Evolutionary conservation across 2,888 invertebrate species (phyloP).

Genomic region (Phlogophora meticulosa): DNA sequence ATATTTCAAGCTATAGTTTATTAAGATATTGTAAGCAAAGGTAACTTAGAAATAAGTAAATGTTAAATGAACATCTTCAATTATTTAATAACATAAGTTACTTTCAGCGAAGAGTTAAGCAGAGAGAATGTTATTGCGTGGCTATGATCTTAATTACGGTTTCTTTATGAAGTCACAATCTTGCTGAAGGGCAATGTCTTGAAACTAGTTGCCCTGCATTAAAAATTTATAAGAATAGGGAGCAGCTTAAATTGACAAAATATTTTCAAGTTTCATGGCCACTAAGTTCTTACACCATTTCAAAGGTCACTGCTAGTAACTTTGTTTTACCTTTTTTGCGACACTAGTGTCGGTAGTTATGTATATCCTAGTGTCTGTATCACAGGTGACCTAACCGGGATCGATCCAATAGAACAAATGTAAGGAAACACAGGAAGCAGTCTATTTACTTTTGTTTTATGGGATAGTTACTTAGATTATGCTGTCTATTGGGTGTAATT

Average conservation of each 20-base stretch:
- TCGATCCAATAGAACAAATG: too few relatives aligned
- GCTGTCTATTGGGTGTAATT: background rate
- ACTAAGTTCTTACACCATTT: background rate
- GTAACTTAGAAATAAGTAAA: slow-evolving; percentile 10
- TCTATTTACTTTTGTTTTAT: too few relatives aligned
- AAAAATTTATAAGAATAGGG: background rate
- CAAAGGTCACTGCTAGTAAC: too few relatives aligned
- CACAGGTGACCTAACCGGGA: too few relatives aligned
- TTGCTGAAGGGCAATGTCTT: too few relatives aligned
- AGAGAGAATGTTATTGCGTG: background rate
- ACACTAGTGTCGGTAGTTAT: background rate
- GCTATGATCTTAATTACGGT: too few relatives aligned
- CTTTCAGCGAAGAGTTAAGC: background rate
- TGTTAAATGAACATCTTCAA: slow-evolving; percentile 5
- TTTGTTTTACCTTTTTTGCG: background rate
- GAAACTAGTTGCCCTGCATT: background rate
- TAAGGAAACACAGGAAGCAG: too few relatives aligned
- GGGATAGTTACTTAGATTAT: too few relatives aligned
- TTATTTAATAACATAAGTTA: slow-evolving; percentile 3
- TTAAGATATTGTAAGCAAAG: slow-evolving; percentile 18
- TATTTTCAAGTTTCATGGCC: background rate
- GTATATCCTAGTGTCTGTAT: background rate
- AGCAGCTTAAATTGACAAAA: background rate
- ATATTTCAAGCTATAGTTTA: slow-evolving; percentile 7
- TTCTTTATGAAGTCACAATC: too few relatives aligned